These are phyloP conservation scores for Melanerpes aurifrons DNA, from an alignment of 2,113 vertebrate genomes.

Conservation along the genomic window DNA sequence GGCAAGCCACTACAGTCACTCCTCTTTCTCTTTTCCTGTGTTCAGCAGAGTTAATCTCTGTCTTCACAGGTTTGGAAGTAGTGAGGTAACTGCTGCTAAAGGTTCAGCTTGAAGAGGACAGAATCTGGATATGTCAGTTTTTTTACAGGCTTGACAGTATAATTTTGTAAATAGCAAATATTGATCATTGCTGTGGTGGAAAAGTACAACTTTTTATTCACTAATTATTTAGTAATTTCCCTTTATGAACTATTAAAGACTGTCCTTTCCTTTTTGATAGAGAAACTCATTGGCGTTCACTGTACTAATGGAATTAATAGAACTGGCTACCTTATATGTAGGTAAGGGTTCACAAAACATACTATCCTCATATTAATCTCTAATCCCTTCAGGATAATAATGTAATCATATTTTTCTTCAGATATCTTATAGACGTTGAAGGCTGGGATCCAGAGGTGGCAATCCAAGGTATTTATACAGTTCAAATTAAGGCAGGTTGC, in stretches of 20 bases:
- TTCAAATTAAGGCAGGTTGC: not conserved
- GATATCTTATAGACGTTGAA: conserved; percentile 79
- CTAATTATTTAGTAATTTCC: not conserved
- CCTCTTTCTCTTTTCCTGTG: not conserved
- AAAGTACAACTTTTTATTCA: not conserved
- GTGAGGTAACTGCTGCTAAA: not conserved
- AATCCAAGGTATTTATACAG: conserved; percentile 64
- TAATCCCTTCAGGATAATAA: conserved; percentile 4
- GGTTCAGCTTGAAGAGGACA: not conserved
- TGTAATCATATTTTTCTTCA: conserved; percentile 15
- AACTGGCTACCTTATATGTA: conserved; percentile 79
- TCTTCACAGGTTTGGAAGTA: not conserved
- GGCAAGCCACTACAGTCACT: not conserved
- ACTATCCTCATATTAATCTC: not conserved
- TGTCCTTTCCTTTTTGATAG: conserved; percentile 60
- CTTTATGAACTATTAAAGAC: conserved; percentile 21
- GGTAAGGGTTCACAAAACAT: conserved; percentile 63
- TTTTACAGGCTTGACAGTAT: not conserved
- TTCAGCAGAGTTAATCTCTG: not conserved
- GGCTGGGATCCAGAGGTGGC: conserved; percentile 74
- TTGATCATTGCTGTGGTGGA: not conserved
- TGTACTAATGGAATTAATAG: conserved; percentile 80
- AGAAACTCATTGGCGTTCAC: conserved; percentile 77
- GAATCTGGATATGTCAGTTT: not conserved
- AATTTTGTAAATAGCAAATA: conserved; percentile 1